Base-by-base conservation (phyloP, 2,113 vertebrate species). In the Syngnathoides biaculeatus region DNA sequence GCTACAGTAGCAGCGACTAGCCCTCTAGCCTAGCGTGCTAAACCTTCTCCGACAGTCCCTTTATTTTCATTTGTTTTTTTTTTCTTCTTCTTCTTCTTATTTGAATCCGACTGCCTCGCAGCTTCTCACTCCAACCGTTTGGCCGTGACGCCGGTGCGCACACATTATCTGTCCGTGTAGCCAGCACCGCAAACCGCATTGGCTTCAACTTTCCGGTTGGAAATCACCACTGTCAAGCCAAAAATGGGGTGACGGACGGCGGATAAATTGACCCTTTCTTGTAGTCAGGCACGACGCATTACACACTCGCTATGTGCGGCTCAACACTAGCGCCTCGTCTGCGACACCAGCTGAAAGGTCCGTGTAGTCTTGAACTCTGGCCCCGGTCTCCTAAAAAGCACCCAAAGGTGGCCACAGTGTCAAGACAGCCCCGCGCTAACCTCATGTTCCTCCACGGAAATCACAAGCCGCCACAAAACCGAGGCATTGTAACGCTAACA, bases 381-480 rank as follows among this genome's bases (percentile, higher is more conserved):
- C 78, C 75, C 78, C 4, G 69, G 42, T 35, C 69, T 53, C 57
- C 68, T 38, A 43, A 27, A 20, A 56, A 67, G 19, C 65, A 71
- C 50, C 72, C 50, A 70, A 65, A 83, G 74, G 77, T 77, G 81
- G 79, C 42, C 68, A n/a, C n/a, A 24, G 87, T 84, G 86, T 81
- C 86, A 84, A 63, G 10, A 72, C 86, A 81, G 71, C 67, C 80
- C 83, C 79, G 84, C 88, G 75, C 83, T 80, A 91, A 90, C 88
- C 87, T 89, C 83, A 74, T 73, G 89, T 85, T 91, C 89, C 88
- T 78, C 84, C 92, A 80, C 89, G 91, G 82, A 87, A 91, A 90
- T 94, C 93, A 93, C 93, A 91, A 92, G 92, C 91, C 93, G 91
- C 94, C 94, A 93, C 91, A 77, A 92, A 92, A 92, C 93, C 91